A percentile compares a stretch with the other conserved stretches of the same genome.
These are phyloP conservation scores for Lithobates pipiens DNA, from an alignment of 2,797 vertebrate species.

Conservation along the genomic window DNA sequence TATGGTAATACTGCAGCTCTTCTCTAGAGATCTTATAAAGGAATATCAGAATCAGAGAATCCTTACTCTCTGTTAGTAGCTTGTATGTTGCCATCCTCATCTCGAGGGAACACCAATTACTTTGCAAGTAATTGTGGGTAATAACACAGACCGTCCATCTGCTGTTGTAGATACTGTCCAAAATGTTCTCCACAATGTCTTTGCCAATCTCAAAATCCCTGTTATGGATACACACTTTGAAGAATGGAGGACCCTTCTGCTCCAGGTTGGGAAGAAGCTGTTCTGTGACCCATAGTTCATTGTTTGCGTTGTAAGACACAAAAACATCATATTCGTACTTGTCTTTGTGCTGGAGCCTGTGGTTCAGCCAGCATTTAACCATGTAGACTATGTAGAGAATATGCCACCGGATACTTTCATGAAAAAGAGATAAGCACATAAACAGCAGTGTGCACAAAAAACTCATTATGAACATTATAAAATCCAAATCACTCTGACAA, in stretches of 20 bases:
- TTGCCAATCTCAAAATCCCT: constrained; percentile 59
- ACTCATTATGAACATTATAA: constrained; percentile 8
- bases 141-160: constrained; percentile 61
- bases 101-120: constrained; percentile 62
- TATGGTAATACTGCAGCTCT: constrained; percentile 55
- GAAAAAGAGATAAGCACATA: constrained; percentile 20
- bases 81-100: constrained; percentile 53
- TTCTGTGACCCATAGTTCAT: constrained; percentile 58
- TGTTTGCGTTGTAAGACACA: constrained; percentile 57
- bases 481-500: neutral
- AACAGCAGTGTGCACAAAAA: constrained; percentile 11
- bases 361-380: constrained; percentile 16
- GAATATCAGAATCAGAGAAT: constrained; percentile 58
- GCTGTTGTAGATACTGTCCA: constrained; percentile 61
- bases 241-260: constrained; percentile 27
- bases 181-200: constrained; percentile 61
- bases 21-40: constrained; percentile 58
- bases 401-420: constrained; percentile 53
- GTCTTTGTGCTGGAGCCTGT: neutral
- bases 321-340: constrained; percentile 55
- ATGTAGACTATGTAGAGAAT: neutral
- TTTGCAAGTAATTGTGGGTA: constrained; percentile 56
- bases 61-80: constrained; percentile 53
- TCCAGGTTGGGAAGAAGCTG: constrained; percentile 57
- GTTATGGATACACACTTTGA: constrained; percentile 61